These are phyloP conservation scores for Strigops habroptila DNA, from an alignment of 2,113 vertebrate species.

Conservation along the genomic window DNA sequence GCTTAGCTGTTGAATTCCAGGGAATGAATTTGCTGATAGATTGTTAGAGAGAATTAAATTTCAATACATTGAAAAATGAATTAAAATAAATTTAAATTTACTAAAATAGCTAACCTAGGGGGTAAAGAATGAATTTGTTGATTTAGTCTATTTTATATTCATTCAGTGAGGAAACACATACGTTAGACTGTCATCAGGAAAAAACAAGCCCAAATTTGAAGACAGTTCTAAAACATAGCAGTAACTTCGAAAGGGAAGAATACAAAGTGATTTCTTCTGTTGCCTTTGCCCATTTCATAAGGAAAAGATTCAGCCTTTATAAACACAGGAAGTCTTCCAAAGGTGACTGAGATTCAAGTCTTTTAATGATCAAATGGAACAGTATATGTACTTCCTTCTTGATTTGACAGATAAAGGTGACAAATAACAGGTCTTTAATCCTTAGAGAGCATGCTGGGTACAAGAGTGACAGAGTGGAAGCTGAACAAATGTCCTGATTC, in stretches of 20 bases:
- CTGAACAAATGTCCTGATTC: slow-evolving; percentile 31
- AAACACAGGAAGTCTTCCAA: not conserved
- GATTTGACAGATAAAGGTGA: slow-evolving; percentile 45
- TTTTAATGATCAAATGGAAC: slow-evolving; percentile 27
- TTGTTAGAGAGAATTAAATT: not conserved
- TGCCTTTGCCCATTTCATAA: not conserved
- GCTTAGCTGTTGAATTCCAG: not conserved
- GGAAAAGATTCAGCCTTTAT: not conserved
- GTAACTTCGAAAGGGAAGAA: not conserved
- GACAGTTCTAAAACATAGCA: not conserved
- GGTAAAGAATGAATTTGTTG: not conserved
- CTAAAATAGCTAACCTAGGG: not conserved
- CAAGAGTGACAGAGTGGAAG: not conserved
- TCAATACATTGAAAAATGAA: not conserved
- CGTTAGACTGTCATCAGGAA: not conserved
- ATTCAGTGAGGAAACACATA: not conserved
- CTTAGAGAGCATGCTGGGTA: not conserved
- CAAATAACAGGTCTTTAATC: slow-evolving; percentile 30
- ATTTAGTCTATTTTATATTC: not conserved
- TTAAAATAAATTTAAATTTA: not conserved
- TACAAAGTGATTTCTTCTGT: not conserved
- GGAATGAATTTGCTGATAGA: not conserved
- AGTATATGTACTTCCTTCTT: slow-evolving; percentile 10
- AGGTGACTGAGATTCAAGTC: slow-evolving; percentile 24
- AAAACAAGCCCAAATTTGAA: not conserved